Evolutionary conservation across 2,888 invertebrate genomes (phyloP).

Genomic region (Eristalis arbustorum): DNA sequence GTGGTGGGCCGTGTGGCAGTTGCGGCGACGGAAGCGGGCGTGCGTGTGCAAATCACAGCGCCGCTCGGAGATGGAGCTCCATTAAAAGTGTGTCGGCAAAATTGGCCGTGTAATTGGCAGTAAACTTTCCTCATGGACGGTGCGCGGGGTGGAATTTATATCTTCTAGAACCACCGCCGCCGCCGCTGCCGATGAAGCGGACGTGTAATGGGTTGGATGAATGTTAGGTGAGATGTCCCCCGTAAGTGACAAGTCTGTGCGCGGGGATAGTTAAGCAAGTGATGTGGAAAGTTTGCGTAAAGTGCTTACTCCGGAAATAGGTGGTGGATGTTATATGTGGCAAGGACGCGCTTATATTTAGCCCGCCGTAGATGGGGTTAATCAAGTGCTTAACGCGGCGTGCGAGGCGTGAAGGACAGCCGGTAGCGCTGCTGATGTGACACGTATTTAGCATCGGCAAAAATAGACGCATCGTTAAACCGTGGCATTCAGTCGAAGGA

Average conservation of each 20-base stretch:
- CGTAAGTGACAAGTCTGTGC: neutral
- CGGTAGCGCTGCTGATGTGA: neutral
- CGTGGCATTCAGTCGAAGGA: too few species aligned
- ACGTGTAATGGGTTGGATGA: neutral
- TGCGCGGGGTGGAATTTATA: constrained; percentile 13
- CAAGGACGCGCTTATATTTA: neutral
- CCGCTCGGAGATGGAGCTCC: constrained; percentile 36
- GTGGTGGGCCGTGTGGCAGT: neutral
- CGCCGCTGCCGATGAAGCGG: neutral
- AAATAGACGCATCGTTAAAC: too few species aligned
- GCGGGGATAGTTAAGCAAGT: constrained; percentile 12
- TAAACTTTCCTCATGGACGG: constrained; percentile 36
- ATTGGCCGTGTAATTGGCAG: constrained; percentile 66
- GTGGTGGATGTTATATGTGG: neutral
- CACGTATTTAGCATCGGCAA: too few species aligned
- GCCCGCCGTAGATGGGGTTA: neutral
- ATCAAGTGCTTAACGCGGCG: neutral
- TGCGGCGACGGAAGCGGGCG: constrained; percentile 4
- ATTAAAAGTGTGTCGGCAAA: constrained; percentile 52
- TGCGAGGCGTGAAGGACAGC: neutral
- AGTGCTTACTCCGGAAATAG: neutral
- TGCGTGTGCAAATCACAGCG: constrained; percentile 51
- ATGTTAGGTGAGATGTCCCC: neutral
- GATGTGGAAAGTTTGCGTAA: neutral
- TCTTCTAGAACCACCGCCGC: neutral